phyloP scores from a whole-genome alignment of 1,140 invertebrate genomes.

The Arctopsyche grandis region DNA sequence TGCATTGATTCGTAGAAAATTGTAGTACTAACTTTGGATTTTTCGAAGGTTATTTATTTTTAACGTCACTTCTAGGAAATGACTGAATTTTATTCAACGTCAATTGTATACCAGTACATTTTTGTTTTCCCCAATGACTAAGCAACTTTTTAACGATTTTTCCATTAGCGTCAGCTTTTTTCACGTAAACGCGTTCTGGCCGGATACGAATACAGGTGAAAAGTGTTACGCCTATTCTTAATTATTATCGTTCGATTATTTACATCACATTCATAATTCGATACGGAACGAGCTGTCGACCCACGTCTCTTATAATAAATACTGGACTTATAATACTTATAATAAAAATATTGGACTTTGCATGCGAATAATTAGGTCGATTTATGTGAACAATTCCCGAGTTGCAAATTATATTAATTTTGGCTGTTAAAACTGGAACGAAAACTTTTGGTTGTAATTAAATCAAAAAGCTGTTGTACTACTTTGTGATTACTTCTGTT shows the following conservation, averaged over 20 bases:
- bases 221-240: too few relatives aligned
- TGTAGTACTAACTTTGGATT: too few relatives aligned
- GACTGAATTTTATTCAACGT: slow-evolving; percentile 18
- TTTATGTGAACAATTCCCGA: neutral
- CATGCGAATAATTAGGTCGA: neutral
- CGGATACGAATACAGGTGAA: neutral
- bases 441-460: slow-evolving; percentile 6
- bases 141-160: slow-evolving; percentile 45
- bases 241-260: too few relatives aligned
- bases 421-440: neutral
- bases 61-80: slow-evolving; percentile 35
- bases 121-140: slow-evolving; percentile 28
- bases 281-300: too few relatives aligned
- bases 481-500: slow-evolving; percentile 3
- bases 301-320: too few relatives aligned
- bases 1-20: too few relatives aligned
- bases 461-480: slow-evolving; percentile 4
- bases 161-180: slow-evolving; percentile 27
- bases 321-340: too few relatives aligned
- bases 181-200: neutral
- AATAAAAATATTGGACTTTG: neutral
- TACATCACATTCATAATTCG: too few relatives aligned
- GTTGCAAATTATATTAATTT: neutral
- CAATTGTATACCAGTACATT: neutral
- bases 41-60: slow-evolving; percentile 27